Conservation (phyloP, 2,797 vertebrate species). For the Malacoctenus gilli region DNA sequence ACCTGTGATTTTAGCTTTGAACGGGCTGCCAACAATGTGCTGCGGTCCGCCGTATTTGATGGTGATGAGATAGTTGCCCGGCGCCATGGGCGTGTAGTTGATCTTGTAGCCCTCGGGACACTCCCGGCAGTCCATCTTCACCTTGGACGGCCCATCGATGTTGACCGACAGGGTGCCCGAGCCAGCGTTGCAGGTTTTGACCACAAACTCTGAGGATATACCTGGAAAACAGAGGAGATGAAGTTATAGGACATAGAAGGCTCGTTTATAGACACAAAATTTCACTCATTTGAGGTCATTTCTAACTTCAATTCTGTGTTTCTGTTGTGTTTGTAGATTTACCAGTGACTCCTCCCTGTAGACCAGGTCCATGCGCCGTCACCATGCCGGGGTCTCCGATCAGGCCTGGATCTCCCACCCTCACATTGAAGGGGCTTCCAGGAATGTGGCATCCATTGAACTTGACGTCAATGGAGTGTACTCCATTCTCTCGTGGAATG, state of each 20-base stretch:
- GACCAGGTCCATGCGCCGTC: conserved; percentile 90
- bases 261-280: neutral
- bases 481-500: conserved; percentile 94
- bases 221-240: no score
- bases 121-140: conserved; percentile 95
- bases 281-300: neutral
- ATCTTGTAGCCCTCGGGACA: conserved; percentile 92
- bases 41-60: conserved; percentile 96
- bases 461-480: conserved; percentile 95
- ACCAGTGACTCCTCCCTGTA: conserved; percentile 94
- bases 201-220: conserved; percentile 88
- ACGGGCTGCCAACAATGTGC: conserved; percentile 96
- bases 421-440: conserved; percentile 94
- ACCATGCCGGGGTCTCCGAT: conserved; percentile 93
- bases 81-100: conserved; percentile 96
- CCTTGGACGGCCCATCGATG: conserved; percentile 96
- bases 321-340: conserved; percentile 8
- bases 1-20: conserved; percentile 98
- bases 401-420: conserved; percentile 91
- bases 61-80: conserved; percentile 96
- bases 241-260: neutral
- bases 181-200: conserved; percentile 91
- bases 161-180: conserved; percentile 90
- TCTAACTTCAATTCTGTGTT: no score
- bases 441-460: conserved; percentile 96